phyloP scores from a whole-genome alignment of 1,140 invertebrate species.

The Theocolax elegans region DNA sequence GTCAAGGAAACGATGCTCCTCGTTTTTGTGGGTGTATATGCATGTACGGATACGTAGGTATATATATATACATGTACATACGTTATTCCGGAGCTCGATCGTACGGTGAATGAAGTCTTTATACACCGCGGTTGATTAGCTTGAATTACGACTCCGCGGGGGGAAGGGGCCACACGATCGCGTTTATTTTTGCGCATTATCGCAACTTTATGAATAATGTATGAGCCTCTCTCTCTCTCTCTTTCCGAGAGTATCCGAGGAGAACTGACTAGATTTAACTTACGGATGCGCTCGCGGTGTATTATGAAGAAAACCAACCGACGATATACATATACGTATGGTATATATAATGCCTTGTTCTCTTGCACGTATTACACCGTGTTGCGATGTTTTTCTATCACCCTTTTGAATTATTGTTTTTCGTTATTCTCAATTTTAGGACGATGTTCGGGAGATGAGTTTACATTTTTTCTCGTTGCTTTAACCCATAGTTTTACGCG shows the following conservation, averaged over 20 bases:
- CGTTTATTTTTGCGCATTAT: conserved; percentile 39
- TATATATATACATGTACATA: too few relatives aligned
- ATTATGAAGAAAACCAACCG: too few relatives aligned
- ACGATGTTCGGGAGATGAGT: too few relatives aligned
- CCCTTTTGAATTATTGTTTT: conserved; percentile 3
- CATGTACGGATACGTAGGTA: too few relatives aligned
- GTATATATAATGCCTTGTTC: too few relatives aligned
- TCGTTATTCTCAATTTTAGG: too few relatives aligned
- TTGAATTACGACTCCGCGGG: not conserved
- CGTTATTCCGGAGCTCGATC: too few relatives aligned
- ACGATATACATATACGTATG: too few relatives aligned
- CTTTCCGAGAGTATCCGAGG: not conserved
- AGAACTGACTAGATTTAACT: conserved; percentile 29
- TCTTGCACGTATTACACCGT: not conserved
- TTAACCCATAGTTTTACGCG: too few relatives aligned
- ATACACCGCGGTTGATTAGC: conserved; percentile 6
- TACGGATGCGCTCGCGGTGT: too few relatives aligned
- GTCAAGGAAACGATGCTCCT: not conserved
- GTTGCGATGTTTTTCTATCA: not conserved
- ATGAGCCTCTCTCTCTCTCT: too few relatives aligned
- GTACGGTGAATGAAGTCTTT: conserved; percentile 46
- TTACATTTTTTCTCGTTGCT: too few relatives aligned
- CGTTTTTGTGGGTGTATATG: conserved; percentile 7
- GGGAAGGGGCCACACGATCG: conserved; percentile 15
- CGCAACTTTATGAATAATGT: conserved; percentile 39